These are phyloP conservation scores for Motacilla alba DNA, from an alignment of 2,113 vertebrate species.

Conservation along the genomic window DNA sequence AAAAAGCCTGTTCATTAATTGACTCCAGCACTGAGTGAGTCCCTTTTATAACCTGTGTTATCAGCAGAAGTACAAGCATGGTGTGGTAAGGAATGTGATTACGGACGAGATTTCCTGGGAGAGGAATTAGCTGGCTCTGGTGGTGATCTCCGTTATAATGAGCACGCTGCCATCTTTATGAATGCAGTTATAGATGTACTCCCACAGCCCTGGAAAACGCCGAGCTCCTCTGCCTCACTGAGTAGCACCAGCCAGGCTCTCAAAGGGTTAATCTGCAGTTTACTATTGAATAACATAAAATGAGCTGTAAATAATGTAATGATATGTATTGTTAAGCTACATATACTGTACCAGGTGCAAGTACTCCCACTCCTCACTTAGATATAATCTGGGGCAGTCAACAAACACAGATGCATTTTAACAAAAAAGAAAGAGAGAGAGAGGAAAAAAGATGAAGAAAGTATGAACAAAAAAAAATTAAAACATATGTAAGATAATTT, in stretches of 20 bases:
- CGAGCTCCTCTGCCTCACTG: background rate
- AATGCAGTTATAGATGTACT: conserved; percentile 67
- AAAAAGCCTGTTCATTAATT: conserved; percentile 80
- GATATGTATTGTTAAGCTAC: conserved; percentile 91
- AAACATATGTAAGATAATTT: conserved; percentile 79
- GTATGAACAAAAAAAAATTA: conserved; percentile 71
- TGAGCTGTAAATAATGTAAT: conserved; percentile 89
- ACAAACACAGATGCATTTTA: conserved; percentile 95
- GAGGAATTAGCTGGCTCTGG: conserved; percentile 81
- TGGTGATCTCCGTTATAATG: conserved; percentile 76
- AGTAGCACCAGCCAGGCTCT: conserved; percentile 41
- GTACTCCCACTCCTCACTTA: conserved; percentile 87
- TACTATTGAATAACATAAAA: conserved; percentile 83
- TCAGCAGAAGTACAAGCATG: conserved; percentile 80
- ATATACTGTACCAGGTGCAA: conserved; percentile 90
- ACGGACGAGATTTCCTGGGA: conserved; percentile 82
- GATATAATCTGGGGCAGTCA: conserved; percentile 84
- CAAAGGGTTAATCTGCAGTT: conserved; percentile 78
- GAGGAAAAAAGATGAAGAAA: conserved; percentile 76
- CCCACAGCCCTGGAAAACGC: conserved; percentile 43
- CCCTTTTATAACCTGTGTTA: conserved; percentile 82
- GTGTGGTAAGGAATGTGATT: conserved; percentile 78
- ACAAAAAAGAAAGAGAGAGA: conserved; percentile 81
- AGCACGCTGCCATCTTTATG: conserved; percentile 78
- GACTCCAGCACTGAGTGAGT: conserved; percentile 70